Evolutionary conservation across 1,140 invertebrate genomes (phyloP).

Genomic region (Heliconius nattereri): DNA sequence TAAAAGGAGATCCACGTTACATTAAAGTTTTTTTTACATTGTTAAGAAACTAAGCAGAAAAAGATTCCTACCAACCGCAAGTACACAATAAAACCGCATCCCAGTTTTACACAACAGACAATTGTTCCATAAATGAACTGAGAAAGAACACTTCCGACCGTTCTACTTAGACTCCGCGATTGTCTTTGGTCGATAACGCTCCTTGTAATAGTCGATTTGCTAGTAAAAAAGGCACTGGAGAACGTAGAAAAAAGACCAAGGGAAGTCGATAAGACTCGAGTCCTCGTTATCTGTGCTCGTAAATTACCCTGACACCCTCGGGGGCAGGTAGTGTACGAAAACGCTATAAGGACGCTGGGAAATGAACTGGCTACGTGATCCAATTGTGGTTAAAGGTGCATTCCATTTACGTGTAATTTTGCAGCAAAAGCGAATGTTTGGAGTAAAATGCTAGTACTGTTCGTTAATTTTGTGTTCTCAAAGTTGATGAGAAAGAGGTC

Average conservation of each 20-base stretch:
- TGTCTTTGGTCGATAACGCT: constrained; percentile 65
- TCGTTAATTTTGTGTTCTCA: too few relatives aligned
- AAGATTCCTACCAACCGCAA: constrained; percentile 17
- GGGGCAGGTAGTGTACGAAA: constrained; percentile 66
- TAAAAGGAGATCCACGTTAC: neutral
- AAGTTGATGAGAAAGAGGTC: too few relatives aligned
- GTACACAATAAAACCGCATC: constrained; percentile 27
- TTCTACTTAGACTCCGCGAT: constrained; percentile 47
- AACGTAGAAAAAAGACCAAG: constrained; percentile 63
- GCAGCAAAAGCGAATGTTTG: neutral
- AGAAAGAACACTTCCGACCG: constrained; percentile 36
- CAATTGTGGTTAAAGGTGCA: constrained; percentile 77
- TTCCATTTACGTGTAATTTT: constrained; percentile 55
- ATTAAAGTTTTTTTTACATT: neutral
- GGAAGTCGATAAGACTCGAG: constrained; percentile 75
- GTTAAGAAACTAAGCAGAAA: neutral
- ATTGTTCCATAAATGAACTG: constrained; percentile 41
- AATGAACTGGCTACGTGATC: constrained; percentile 78
- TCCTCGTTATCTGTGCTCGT: constrained; percentile 77
- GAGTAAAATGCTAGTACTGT: too few relatives aligned
- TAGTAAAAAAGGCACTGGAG: constrained; percentile 70
- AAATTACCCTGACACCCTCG: constrained; percentile 76
- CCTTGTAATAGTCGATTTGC: constrained; percentile 72
- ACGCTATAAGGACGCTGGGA: constrained; percentile 64
- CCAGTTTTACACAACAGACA: constrained; percentile 37